Percentiles rank a stretch among this genome's conserved stretches.
These are phyloP conservation scores for Motacilla tschutschensis DNA, from an alignment of 2,113 vertebrate genomes.

Conservation along the genomic window DNA sequence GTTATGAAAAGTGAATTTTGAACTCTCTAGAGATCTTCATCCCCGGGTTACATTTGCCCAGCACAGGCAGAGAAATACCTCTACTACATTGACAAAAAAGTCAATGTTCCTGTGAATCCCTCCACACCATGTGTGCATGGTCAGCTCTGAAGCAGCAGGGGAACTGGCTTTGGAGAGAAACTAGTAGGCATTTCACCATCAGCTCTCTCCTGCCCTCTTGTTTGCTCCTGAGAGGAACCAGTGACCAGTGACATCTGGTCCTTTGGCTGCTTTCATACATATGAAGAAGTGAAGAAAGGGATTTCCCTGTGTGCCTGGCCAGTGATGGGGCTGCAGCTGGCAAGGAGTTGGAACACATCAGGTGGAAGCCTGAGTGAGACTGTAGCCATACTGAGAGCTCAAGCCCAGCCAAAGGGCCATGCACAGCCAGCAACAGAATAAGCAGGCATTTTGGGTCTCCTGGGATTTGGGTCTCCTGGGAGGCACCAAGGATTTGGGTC, in stretches of 20 bases:
- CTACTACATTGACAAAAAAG: rapidly evolving
- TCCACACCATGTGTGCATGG: rapidly evolving
- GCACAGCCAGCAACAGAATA: not conserved
- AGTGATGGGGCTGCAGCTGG: not conserved
- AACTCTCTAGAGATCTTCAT: not conserved
- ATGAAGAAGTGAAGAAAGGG: not conserved
- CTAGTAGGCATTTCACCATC: not conserved
- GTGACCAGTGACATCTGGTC: rapidly evolving
- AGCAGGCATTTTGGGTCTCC: rapidly evolving
- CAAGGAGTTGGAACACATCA: not conserved
- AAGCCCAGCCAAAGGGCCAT: not conserved
- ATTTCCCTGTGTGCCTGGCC: not conserved
- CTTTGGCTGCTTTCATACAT: not conserved
- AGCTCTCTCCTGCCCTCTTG: not conserved
- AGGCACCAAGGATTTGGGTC: not conserved
- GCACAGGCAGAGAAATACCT: not conserved
- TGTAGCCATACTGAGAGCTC: rapidly evolving
- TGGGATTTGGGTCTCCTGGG: not conserved
- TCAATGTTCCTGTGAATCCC: not conserved
- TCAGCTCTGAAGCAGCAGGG: not conserved
- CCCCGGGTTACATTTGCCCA: not conserved
- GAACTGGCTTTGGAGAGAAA: not conserved
- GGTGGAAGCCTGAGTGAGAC: not conserved
- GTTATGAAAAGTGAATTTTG: conserved; percentile 24
- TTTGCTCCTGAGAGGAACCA: not conserved